These are phyloP conservation scores for Macropodus opercularis DNA, from an alignment of 2,797 vertebrate genomes.

Conservation along the genomic window DNA sequence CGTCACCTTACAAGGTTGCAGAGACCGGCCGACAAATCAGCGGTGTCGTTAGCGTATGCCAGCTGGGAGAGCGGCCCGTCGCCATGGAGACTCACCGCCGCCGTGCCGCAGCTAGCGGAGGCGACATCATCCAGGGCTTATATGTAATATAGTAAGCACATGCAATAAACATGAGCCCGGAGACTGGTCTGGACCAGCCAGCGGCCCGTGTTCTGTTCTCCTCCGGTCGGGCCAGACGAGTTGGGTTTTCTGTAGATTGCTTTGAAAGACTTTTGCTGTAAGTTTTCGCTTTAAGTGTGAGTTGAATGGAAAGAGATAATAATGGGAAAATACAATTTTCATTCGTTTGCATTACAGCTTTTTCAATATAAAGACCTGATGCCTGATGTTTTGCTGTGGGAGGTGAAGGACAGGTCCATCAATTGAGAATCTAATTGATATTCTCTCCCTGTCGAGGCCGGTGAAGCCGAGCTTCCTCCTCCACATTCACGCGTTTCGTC, in stretches of 20 bases:
- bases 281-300: too few relatives aligned
- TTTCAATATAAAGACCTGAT: not conserved
- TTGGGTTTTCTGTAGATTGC: too few relatives aligned
- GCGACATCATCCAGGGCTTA: too few relatives aligned
- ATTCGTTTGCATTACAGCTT: not conserved
- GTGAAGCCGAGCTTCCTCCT: conserved; percentile 13
- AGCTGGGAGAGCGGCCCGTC: conserved; percentile 11
- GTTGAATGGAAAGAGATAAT: not conserved
- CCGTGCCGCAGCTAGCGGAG: not conserved
- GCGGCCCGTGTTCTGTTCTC: too few relatives aligned
- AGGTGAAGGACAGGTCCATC: conserved; percentile 4
- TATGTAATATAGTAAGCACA: too few relatives aligned
- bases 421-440: conserved; percentile 28
- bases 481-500: not conserved
- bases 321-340: not conserved
- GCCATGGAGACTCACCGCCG: conserved; percentile 37
- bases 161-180: too few relatives aligned
- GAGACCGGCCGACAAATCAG: conserved; percentile 57
- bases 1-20: conserved; percentile 67
- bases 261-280: too few relatives aligned
- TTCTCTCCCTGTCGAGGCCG: conserved; percentile 34
- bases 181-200: too few relatives aligned
- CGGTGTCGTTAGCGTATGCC: conserved; percentile 49
- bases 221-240: too few relatives aligned
- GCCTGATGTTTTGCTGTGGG: not conserved